A percentile compares a stretch with the other conserved stretches of the same genome.
Conservation (phyloP, 2,797 vertebrate genomes). For the Argya squamiceps region DNA sequence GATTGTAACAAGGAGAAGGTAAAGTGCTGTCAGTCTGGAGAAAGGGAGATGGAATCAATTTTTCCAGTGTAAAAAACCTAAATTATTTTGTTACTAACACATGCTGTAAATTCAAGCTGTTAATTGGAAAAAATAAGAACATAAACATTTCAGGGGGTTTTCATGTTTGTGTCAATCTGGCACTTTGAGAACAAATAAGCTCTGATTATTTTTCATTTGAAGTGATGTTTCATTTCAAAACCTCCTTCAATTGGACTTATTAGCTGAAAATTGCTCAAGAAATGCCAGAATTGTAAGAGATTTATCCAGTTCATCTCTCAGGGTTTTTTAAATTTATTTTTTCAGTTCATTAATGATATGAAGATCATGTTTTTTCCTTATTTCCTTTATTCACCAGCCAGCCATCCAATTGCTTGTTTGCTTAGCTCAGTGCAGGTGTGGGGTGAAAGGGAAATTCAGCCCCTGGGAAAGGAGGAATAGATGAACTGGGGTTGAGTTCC, state of each 20-base stretch:
- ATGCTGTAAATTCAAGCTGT: background rate
- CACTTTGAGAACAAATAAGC: background rate
- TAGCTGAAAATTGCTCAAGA: background rate
- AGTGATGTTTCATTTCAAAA: background rate
- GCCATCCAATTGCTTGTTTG: background rate
- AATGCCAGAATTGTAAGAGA: background rate
- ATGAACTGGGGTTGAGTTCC: background rate
- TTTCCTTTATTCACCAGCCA: background rate
- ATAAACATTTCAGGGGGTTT: background rate
- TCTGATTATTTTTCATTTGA: constrained; percentile 10
- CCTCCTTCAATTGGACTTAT: background rate
- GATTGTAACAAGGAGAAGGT: background rate
- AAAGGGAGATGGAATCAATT: background rate
- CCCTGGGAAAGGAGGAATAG: background rate
- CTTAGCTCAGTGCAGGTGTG: background rate
- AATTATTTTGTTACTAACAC: background rate
- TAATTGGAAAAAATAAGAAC: background rate
- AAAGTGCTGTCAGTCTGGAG: background rate
- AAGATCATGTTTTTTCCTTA: rapidly evolving
- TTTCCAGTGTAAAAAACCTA: background rate
- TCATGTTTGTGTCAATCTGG: constrained; percentile 10
- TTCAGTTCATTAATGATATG: background rate
- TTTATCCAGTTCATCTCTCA: background rate
- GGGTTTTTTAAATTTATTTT: background rate
- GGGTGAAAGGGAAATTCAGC: background rate